Base-by-base conservation (phyloP, 2,797 vertebrate species). In the Lepidocolaptes lacrymiger region DNA sequence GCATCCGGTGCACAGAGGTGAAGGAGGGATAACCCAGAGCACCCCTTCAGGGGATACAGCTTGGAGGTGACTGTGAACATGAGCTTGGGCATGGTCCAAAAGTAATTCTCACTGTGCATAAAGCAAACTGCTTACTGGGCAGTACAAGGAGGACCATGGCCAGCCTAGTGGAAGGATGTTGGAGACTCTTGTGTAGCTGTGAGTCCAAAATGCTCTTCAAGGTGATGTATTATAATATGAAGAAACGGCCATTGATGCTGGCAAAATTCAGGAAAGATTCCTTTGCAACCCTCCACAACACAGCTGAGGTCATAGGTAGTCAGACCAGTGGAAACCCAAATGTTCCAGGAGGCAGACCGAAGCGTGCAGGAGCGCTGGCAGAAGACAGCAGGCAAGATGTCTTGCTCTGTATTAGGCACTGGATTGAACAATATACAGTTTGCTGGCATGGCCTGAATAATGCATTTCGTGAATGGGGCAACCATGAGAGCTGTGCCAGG, bases 401-500 rank as follows among this genome's bases (percentile, higher is more conserved):
- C 51, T 48, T 56, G 12, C 34, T 52, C 22, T 43, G 27, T 1
- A 1, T 52, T 76, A 13, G 32, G 72, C 49, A 30, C 27, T 24
- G n/a, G 8, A 82, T 15, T 41, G 22, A 76, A n/a, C 17, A 15
- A 39, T 41, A 7, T 8, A 13, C 14, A 80, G 61, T 9, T 69
- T 64, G 44, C 46, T 78, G 32, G 12, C 37, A 10, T 26, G 12
- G 20, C 36, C n/a, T 46, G 27, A 68, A 30, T 34, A 69, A 30
- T 39, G 43, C 27, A 18, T 18, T 49, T 23, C 18, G 34, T 88
- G 72, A 30, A 79, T n/a, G 12, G 24, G 18, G 30, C 39, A 83
- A 43, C 36, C 1, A 0, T n/a, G 63, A 13, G 3, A 59, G 79
- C 43, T 6, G 3, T 5, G 1, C 15, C 1, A 3, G 18, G 2